These are phyloP conservation scores for Actenoides hombroni DNA, from an alignment of 2,113 vertebrate genomes.

Conservation along the genomic window DNA sequence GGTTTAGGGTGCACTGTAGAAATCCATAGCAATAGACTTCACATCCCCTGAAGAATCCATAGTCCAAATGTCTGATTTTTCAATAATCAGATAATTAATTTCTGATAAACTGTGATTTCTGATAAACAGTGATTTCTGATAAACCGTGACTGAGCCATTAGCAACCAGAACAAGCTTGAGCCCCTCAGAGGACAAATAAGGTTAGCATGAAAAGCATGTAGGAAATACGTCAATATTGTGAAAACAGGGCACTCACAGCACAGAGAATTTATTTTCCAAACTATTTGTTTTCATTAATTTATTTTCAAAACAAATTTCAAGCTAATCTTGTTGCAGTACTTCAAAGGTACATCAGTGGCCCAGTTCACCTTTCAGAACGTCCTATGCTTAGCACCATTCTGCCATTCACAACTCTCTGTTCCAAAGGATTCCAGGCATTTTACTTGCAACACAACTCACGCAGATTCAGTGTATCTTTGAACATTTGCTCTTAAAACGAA, in stretches of 20 bases:
- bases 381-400: neutral
- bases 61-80: neutral
- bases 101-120: neutral
- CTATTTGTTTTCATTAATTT: neutral
- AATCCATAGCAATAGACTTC: neutral
- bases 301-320: neutral
- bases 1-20: neutral
- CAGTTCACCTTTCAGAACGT: neutral
- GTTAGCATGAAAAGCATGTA: accelerated
- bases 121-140: neutral
- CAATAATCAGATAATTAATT: neutral
- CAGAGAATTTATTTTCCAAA: neutral
- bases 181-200: neutral
- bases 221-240: neutral
- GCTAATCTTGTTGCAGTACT: neutral
- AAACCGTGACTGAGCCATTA: neutral
- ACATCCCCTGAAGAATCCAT: neutral
- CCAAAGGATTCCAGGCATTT: neutral
- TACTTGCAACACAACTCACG: neutral
- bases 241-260: neutral
- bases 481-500: neutral
- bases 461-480: neutral
- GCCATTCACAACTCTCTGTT: neutral
- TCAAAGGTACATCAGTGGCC: accelerated
- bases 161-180: neutral